Evolutionary conservation across 2,888 invertebrate genomes (phyloP).

Genomic region (Tetropium fuscum): DNA sequence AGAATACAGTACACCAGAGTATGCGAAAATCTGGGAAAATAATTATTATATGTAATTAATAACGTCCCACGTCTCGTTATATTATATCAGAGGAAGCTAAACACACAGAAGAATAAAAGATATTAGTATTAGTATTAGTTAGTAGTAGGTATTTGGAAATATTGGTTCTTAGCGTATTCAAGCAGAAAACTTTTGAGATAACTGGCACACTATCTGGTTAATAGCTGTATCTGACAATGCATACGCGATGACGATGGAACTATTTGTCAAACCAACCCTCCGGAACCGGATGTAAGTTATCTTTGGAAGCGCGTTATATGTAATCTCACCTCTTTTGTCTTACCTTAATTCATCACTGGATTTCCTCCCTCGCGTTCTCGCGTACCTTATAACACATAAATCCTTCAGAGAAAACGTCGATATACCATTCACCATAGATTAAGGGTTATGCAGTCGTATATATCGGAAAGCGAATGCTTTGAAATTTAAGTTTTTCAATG

Average conservation of each 20-base stretch:
- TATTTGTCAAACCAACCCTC: slow-evolving; percentile 47
- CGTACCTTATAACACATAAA: slow-evolving; percentile 35
- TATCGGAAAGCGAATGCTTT: slow-evolving; percentile 39
- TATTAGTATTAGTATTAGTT: no score
- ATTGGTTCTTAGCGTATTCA: no score
- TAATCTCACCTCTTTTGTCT: slow-evolving; percentile 53
- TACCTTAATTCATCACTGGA: slow-evolving; percentile 52
- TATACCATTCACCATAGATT: slow-evolving; percentile 43
- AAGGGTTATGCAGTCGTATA: slow-evolving; percentile 42
- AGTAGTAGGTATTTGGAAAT: no score
- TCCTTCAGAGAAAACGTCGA: slow-evolving; percentile 38
- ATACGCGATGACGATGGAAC: slow-evolving; percentile 39
- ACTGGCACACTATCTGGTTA: slow-evolving; percentile 31
- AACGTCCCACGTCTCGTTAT: no score
- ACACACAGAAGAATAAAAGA: no score
- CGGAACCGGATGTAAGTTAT: slow-evolving; percentile 52
- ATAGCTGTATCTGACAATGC: slow-evolving; percentile 40
- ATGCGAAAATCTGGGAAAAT: no score
- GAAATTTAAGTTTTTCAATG: slow-evolving; percentile 33
- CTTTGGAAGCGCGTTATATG: slow-evolving; percentile 46
- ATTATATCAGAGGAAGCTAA: no score
- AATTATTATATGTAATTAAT: no score
- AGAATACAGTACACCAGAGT: no score
- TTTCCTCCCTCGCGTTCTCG: slow-evolving; percentile 29
- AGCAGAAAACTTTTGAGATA: no score